Evolutionary conservation across 2,797 vertebrate genomes (phyloP).

Genomic region (Etheostoma perlongum): DNA sequence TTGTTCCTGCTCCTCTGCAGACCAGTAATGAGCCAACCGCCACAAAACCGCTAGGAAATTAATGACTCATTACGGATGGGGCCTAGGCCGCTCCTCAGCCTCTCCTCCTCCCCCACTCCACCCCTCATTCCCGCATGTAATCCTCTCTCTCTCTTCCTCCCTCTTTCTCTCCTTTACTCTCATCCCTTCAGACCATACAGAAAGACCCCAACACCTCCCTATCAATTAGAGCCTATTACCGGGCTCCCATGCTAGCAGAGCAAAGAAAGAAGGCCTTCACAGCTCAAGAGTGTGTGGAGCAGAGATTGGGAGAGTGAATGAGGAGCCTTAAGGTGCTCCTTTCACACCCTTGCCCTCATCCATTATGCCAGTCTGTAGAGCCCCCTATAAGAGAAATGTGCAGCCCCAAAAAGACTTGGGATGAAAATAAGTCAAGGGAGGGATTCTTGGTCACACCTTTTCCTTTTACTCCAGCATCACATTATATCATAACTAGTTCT

Average conservation of each 20-base stretch:
- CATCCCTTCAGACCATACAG: constrained; percentile 89
- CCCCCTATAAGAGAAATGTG: constrained; percentile 74
- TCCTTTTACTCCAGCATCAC: constrained; percentile 66
- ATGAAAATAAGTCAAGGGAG: constrained; percentile 80
- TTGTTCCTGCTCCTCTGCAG: constrained; percentile 94
- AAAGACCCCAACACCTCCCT: constrained; percentile 97
- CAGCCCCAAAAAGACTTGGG: constrained; percentile 73
- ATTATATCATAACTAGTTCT: constrained; percentile 83
- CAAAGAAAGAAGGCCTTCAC: constrained; percentile 92
- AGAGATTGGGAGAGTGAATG: constrained; percentile 84
- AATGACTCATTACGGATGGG: constrained; percentile 97
- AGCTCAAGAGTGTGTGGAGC: constrained; percentile 88
- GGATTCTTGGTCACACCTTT: constrained; percentile 81
- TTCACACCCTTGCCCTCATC: constrained; percentile 84
- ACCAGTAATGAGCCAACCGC: constrained; percentile 97
- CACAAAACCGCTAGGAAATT: constrained; percentile 98
- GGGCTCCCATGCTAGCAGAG: constrained; percentile 93
- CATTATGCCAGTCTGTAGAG: constrained; percentile 81
- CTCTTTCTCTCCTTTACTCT: constrained; percentile 69
- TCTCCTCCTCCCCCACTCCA: constrained; percentile 80
- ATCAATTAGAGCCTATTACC: constrained; percentile 99
- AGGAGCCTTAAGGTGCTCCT: constrained; percentile 84
- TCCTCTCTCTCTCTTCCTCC: constrained; percentile 65
- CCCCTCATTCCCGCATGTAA: constrained; percentile 74
- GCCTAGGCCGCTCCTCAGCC: constrained; percentile 91